A percentile compares a stretch with the other conserved stretches of the same genome.
Conservation (phyloP, 2,113 vertebrate genomes). For the Mastomys coucha region DNA sequence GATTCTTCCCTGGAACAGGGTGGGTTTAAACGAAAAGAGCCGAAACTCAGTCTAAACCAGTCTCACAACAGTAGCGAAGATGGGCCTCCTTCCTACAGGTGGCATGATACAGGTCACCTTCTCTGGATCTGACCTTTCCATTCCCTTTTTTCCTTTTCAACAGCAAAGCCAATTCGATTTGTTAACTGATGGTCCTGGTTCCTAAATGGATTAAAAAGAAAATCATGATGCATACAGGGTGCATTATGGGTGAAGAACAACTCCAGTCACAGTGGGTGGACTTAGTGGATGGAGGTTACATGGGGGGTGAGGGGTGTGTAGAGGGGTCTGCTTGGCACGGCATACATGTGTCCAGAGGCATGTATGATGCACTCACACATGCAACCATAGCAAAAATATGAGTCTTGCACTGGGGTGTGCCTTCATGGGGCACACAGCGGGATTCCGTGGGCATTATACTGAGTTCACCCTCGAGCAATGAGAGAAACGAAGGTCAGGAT, state of each 20-base stretch:
- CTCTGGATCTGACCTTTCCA: not conserved
- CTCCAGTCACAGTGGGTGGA: too few relatives aligned
- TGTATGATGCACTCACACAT: not conserved
- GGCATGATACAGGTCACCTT: not conserved
- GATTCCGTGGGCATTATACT: not conserved
- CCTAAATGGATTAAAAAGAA: not conserved
- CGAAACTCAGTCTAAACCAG: not conserved
- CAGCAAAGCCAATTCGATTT: slow-evolving; percentile 17
- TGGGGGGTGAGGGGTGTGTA: too few relatives aligned
- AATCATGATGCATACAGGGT: slow-evolving; percentile 8
- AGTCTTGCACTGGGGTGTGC: not conserved
- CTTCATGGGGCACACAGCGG: not conserved
- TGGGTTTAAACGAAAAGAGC: not conserved
- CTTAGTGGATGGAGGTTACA: not conserved
- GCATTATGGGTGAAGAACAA: not conserved
- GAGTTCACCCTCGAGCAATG: not conserved
- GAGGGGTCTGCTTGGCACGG: not conserved
- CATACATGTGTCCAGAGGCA: not conserved
- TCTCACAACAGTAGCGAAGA: not conserved
- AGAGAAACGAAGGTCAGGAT: not conserved
- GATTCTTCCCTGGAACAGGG: not conserved
- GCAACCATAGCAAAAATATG: not conserved
- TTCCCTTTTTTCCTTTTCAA: not conserved
- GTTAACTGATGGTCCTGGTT: slow-evolving; percentile 12
- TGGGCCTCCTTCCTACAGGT: not conserved